A percentile compares a stretch with the other conserved stretches of the same genome.
These are phyloP conservation scores for Zaprionus africanus DNA, from an alignment of 1,140 invertebrate genomes.

Conservation along the genomic window DNA sequence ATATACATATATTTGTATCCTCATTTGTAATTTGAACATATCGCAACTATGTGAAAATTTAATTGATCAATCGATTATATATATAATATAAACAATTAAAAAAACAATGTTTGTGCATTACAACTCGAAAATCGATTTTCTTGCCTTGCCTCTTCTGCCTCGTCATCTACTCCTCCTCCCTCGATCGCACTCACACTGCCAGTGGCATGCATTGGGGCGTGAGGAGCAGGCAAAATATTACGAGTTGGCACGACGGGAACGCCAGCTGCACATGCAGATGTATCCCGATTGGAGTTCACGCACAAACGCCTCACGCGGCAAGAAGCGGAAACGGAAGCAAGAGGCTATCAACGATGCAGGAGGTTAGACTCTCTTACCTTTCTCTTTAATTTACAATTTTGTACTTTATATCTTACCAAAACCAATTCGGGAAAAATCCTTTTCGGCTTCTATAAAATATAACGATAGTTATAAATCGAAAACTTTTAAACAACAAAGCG, in stretches of 20 bases:
- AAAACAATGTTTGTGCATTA: conserved; percentile 35
- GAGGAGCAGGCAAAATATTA: conserved; percentile 99
- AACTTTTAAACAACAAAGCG: background rate
- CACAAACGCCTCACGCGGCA: conserved; percentile 98
- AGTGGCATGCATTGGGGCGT: conserved; percentile 99
- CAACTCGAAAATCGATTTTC: conserved; percentile 14
- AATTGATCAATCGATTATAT: background rate
- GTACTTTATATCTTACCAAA: conserved; percentile 44
- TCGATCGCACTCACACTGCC: conserved; percentile 45
- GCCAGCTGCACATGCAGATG: conserved; percentile 99
- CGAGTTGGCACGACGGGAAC: conserved; percentile 98
- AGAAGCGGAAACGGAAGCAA: conserved; percentile 99
- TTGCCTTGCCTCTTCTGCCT: background rate
- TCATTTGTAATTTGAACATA: conserved; percentile 40
- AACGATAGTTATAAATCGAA: background rate
- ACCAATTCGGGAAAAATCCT: conserved; percentile 13
- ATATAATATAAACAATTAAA: conserved; percentile 18
- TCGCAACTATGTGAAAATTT: conserved; percentile 42
- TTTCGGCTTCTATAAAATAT: background rate
- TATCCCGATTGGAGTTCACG: conserved; percentile 99
- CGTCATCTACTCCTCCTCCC: background rate
- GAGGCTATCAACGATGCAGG: conserved; percentile 96
- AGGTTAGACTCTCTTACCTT: conserved; percentile 86
- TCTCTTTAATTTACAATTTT: conserved; percentile 50
- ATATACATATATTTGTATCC: conserved; percentile 9